Evolutionary conservation across 2,888 invertebrate genomes (phyloP).

Genomic region (Ophion ellenae): DNA sequence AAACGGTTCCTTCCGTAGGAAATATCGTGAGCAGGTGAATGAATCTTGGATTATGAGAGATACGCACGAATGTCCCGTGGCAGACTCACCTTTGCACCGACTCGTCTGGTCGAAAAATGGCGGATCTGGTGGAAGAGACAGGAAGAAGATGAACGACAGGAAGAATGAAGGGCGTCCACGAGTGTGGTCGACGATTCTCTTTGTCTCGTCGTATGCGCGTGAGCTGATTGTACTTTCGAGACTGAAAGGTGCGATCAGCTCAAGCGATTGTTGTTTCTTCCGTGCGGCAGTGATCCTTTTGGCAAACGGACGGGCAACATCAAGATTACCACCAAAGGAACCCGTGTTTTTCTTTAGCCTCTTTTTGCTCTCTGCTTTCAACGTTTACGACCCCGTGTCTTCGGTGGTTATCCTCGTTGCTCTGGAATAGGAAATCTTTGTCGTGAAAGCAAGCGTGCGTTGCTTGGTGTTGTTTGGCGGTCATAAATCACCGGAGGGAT

Average conservation of each 20-base stretch:
- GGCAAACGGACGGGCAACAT: constrained; percentile 42
- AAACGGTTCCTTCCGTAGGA: too few relatives aligned
- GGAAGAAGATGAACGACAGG: too few relatives aligned
- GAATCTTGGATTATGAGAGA: too few relatives aligned
- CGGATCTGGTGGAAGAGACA: too few relatives aligned
- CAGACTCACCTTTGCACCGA: too few relatives aligned
- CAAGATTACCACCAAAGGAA: constrained; percentile 46
- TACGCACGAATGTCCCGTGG: too few relatives aligned
- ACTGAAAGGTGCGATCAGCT: constrained; percentile 35
- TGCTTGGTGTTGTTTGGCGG: constrained; percentile 15
- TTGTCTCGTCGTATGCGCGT: neutral
- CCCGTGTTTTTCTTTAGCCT: constrained; percentile 9
- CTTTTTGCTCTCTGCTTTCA: neutral
- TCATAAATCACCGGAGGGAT: constrained; percentile 44
- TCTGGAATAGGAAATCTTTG: constrained; percentile 47
- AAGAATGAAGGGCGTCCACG: neutral
- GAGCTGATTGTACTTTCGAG: neutral
- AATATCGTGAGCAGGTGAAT: too few relatives aligned
- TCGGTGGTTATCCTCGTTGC: constrained; percentile 27
- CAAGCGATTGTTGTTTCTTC: constrained; percentile 46
- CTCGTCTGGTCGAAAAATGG: too few relatives aligned
- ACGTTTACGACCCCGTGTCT: constrained; percentile 44
- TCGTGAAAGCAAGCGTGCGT: constrained; percentile 28
- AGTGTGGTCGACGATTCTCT: neutral
- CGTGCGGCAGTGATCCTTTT: constrained; percentile 33